Base-by-base conservation (phyloP, 2,797 vertebrate species). In the Ibycter americanus region DNA sequence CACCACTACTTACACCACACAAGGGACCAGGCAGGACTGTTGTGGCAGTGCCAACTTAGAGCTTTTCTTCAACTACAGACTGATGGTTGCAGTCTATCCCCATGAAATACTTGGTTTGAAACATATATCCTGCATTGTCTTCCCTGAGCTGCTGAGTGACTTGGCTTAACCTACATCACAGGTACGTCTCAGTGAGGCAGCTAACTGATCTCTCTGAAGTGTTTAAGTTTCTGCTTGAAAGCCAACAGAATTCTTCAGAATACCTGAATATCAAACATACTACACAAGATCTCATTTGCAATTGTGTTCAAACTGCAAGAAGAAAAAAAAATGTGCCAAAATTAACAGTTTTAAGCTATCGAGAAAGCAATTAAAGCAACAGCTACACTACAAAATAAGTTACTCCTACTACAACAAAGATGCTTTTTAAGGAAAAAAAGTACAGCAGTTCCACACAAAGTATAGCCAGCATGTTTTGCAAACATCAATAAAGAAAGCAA, bases 101-200 rank as follows among this genome's bases (percentile, higher is more conserved):
- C 47, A 54, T 16, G 12, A 77, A 76, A 84, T 31, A 82, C 62
- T 82, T 59, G 38, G 12, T 87, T 87, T 87, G 67, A 84, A 92
- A 73, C 29, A 54, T 8, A 17, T 5, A 52, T 0, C 2, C n/a
- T 70, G 27, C 22, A 22, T 74, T 80, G 89, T 80, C 65, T 81
- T 61, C 56, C 63, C 8, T 15, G 32, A 91, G 66, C 54, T 7
- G 4, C 2, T 23, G 46, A 91, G 51, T 52, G 67, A 59, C 70
- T 79, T 19, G 62, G 62, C 76, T 91, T 79, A 83, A 90, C 72
- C 12, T 26, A n/a, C 51, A 95, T 52, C 87, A 58, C 58, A 89
- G 52, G 51, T 5, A 0, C 0, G 0, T 73, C 90, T 84, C 86
- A 63, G 63, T 15, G 29, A 95, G 58, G 73, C 0, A 1, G 52